phyloP scores from a whole-genome alignment of 2,797 vertebrate species.

The Anguilla marmorata region DNA sequence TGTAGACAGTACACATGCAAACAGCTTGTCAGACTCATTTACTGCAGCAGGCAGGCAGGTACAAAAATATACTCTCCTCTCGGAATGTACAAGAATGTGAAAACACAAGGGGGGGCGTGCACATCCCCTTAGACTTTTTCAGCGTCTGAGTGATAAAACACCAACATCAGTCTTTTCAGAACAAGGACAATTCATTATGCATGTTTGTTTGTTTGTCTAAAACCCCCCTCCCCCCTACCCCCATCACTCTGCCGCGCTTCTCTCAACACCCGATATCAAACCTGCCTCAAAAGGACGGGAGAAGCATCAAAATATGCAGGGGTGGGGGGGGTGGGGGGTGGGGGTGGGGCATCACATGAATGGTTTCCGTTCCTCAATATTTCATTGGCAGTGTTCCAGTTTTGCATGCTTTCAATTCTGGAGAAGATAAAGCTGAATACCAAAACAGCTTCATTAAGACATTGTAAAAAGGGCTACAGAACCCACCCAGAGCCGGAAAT shows the following conservation, averaged over 20 bases:
- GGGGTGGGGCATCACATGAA: neutral
- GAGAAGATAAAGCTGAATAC: constrained; percentile 10
- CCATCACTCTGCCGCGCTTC: neutral
- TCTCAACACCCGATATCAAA: neutral
- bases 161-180: neutral
- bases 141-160: neutral
- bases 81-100: neutral
- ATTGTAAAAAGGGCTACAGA: too few species aligned
- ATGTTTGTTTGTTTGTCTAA: constrained; percentile 10
- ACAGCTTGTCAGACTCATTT: neutral
- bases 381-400: constrained; percentile 16
- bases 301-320: neutral
- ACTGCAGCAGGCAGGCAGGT: neutral
- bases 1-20: neutral
- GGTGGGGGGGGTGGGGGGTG: neutral
- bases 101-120: neutral
- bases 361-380: neutral
- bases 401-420: constrained; percentile 7
- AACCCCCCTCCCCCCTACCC: neutral
- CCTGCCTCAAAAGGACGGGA: neutral
- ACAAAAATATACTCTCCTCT: neutral
- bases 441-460: constrained; percentile 18
- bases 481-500: neutral
- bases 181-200: constrained; percentile 11
- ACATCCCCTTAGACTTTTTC: neutral